Base-by-base conservation (phyloP, 2,113 vertebrate genomes). In the Noctilio leporinus region DNA sequence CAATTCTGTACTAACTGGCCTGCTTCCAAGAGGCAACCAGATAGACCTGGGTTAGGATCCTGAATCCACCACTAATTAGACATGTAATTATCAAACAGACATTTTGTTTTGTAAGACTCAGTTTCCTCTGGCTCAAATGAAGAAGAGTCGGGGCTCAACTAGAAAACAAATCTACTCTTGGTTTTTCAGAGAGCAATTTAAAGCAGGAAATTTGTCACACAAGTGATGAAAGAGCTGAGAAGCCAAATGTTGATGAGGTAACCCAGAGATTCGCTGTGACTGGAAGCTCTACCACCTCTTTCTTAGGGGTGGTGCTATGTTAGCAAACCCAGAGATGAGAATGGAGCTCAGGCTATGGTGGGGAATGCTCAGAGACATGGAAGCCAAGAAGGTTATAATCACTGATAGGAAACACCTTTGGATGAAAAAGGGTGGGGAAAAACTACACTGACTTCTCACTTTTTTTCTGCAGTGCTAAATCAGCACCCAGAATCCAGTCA, bases 251-350 rank as follows among this genome's bases (percentile, higher is more conserved):
- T 3, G 33, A 19, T 0, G 28, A 57, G 30, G 10, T 3, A 24
- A 22, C 10, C 7, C n/a, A 3, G 45, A 16, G 1, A 10, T 8
- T 4, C 7, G 1, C 24, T 4, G 12, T 26, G 43, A 4, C 28
- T 16, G 26, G 20, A 49, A 11, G 22, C 10, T 1, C 49, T 4
- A 1, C 11, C 3, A 11, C 45, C 24, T 28, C 17, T 4, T 8
- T 7, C 3, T 0, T 5, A n/a, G 30, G 3, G 0, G 3, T 5
- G 1, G 11, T 4, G 14, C 4, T 24, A 3, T 8, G 22, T 17
- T 7, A 33, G 17, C 4, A 14, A 11, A 5, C 5, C 1, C 1
- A 10, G 16, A 20, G 1, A 0, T 3, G n/a, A 76, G 0, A 15
- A 20, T 19, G 47, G 59, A 47, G 9, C 10, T 14, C 5, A 28